A percentile compares a stretch with the other conserved stretches of the same genome.
phyloP scores from a whole-genome alignment of 1,140 invertebrate species.

The Nomia melanderi region DNA sequence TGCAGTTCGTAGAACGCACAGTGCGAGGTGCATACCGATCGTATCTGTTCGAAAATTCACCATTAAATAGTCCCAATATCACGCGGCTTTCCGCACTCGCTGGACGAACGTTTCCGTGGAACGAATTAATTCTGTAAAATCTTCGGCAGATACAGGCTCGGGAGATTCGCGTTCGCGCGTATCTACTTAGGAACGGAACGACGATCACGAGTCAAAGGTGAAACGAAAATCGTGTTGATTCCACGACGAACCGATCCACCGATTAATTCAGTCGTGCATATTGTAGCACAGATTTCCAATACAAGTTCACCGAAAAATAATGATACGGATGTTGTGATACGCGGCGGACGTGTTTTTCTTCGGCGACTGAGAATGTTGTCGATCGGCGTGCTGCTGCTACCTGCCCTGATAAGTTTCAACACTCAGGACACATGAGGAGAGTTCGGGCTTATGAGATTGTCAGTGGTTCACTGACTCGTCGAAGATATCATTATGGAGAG shows the following conservation, averaged over 20 bases:
- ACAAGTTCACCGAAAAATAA: not conserved
- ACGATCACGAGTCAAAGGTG: too few relatives aligned
- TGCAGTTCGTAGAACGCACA: not conserved
- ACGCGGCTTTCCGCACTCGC: not conserved
- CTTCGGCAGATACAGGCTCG: not conserved
- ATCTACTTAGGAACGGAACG: not conserved
- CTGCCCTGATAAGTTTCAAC: not conserved
- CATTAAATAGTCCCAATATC: constrained; percentile 2
- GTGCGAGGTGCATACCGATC: not conserved
- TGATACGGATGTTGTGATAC: not conserved
- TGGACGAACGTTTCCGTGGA: too few relatives aligned
- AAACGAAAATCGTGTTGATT: not conserved
- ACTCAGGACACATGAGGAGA: not conserved
- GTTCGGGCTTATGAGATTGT: not conserved
- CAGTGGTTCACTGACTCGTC: not conserved
- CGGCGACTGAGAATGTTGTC: not conserved
- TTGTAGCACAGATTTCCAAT: not conserved
- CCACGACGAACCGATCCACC: not conserved
- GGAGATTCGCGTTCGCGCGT: not conserved
- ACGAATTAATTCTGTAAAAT: not conserved
- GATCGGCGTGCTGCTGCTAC: not conserved
- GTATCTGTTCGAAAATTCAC: not conserved
- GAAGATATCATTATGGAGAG: constrained; percentile 23
- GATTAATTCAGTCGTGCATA: not conserved
- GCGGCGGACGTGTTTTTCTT: not conserved